phyloP scores from a whole-genome alignment of 2,113 vertebrate species.

The Tenebrosternarchus preto region DNA sequence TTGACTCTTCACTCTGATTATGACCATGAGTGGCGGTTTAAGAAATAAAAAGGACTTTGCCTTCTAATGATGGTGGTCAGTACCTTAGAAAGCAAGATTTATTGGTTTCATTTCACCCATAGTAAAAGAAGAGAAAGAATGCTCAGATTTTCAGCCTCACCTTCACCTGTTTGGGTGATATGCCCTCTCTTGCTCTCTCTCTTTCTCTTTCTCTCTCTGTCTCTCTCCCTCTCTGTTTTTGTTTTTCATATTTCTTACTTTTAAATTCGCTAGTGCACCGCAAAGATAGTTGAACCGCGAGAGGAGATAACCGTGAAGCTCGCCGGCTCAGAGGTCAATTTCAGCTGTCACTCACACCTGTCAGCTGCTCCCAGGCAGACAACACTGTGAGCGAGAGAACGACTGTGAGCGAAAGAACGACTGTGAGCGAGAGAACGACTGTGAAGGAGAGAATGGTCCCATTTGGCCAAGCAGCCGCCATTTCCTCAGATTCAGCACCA shows the following conservation, averaged over 20 bases:
- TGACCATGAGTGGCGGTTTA: no score
- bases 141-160: neutral
- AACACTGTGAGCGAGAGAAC: no score
- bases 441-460: neutral
- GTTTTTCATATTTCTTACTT: no score
- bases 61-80: no score
- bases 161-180: neutral
- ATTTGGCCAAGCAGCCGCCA: constrained; percentile 36
- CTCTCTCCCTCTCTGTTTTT: no score
- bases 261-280: neutral
- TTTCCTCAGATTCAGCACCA: constrained; percentile 9
- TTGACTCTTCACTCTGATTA: no score
- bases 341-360: constrained; percentile 31
- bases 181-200: constrained; percentile 3
- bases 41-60: no score
- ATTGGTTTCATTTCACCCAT: constrained; percentile 17
- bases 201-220: neutral
- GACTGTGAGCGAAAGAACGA: neutral
- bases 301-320: constrained; percentile 21
- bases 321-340: constrained; percentile 33
- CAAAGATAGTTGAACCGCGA: constrained; percentile 18
- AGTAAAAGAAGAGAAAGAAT: no score
- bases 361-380: constrained; percentile 35
- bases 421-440: neutral
- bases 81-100: no score